These are phyloP conservation scores for Elymnias hypermnestra DNA, from an alignment of 1,140 invertebrate species.

Conservation along the genomic window DNA sequence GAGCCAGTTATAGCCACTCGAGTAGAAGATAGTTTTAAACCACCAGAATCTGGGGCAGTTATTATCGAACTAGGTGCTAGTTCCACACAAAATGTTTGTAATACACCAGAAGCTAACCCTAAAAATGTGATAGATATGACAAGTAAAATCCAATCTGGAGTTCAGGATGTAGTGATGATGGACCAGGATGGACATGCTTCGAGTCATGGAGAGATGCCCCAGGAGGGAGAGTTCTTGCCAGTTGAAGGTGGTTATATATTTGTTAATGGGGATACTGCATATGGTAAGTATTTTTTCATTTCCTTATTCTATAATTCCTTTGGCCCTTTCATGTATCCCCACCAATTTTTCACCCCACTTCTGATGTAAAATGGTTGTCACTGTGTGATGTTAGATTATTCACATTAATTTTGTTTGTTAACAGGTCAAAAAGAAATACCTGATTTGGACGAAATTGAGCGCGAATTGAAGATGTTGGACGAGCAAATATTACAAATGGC, in stretches of 20 bases:
- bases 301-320: too few relatives aligned
- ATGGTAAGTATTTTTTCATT: conserved; percentile 35
- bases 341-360: too few relatives aligned
- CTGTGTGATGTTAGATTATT: too few relatives aligned
- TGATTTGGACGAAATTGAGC: conserved; percentile 63
- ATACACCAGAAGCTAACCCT: conserved; percentile 5
- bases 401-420: too few relatives aligned
- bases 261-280: conserved; percentile 44
- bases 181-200: conserved; percentile 32
- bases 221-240: conserved; percentile 50
- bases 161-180: conserved; percentile 41
- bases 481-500: conserved; percentile 64
- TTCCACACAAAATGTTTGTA: neutral
- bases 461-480: conserved; percentile 59
- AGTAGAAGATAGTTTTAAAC: conserved; percentile 29
- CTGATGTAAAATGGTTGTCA: too few relatives aligned
- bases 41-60: conserved; percentile 39
- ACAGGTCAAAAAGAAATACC: conserved; percentile 48
- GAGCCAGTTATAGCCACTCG: conserved; percentile 47
- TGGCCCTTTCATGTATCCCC: too few relatives aligned
- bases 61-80: conserved; percentile 45
- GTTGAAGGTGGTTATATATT: conserved; percentile 64
- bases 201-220: conserved; percentile 34
- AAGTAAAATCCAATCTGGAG: neutral
- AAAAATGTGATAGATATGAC: conserved; percentile 1